Evolutionary conservation across 2,113 vertebrate genomes (phyloP).

Genomic region (Labeo rohita): DNA sequence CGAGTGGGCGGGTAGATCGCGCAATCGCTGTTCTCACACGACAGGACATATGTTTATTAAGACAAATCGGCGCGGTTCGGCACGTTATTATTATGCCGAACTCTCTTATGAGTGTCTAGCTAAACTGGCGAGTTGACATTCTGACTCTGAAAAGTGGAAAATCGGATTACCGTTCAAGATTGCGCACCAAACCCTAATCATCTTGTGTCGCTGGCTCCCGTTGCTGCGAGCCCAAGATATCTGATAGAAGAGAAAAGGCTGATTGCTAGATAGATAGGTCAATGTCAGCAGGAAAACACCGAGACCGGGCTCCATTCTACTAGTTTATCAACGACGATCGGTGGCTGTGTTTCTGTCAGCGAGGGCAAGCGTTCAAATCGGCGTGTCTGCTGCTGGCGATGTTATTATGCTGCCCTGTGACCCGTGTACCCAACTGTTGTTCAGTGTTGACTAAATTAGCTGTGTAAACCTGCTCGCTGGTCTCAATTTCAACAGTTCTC

Average conservation of each 20-base stretch:
- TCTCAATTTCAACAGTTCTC: background rate
- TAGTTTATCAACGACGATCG: background rate
- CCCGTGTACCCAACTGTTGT: background rate
- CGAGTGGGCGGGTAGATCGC: constrained; percentile 25
- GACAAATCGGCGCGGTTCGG: background rate
- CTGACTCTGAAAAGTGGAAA: constrained; percentile 52
- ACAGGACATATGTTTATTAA: constrained; percentile 45
- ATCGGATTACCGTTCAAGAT: constrained; percentile 45
- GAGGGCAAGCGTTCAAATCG: background rate
- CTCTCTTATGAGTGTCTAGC: background rate
- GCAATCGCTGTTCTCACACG: constrained; percentile 31
- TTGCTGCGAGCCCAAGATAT: background rate
- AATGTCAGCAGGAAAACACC: constrained; percentile 14
- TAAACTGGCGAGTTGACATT: constrained; percentile 36
- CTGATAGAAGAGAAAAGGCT: constrained; percentile 4
- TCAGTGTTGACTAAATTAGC: constrained; percentile 18
- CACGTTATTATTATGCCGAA: constrained; percentile 23
- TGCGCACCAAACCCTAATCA: constrained; percentile 38
- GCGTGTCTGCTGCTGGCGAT: constrained; percentile 7
- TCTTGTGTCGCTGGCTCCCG: constrained; percentile 14
- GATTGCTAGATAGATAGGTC: background rate
- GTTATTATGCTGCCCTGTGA: constrained; percentile 41
- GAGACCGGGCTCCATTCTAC: background rate
- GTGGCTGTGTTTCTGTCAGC: constrained; percentile 8
- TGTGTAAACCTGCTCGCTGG: background rate